These are phyloP conservation scores for Peromyscus californicus DNA, from an alignment of 2,113 vertebrate genomes.

Conservation along the genomic window DNA sequence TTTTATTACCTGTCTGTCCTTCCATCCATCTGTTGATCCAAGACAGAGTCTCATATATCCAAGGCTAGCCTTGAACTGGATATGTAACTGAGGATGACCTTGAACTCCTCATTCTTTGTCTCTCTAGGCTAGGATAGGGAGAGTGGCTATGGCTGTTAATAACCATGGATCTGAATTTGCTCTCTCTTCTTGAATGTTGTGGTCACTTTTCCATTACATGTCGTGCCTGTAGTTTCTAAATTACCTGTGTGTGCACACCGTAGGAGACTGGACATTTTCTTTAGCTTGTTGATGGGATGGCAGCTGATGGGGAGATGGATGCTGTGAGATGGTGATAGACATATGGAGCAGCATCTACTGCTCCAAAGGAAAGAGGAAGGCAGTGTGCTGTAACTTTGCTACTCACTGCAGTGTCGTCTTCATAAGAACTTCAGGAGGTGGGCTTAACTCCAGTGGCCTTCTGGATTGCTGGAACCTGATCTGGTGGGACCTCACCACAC, in stretches of 20 bases:
- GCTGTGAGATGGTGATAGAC: neutral
- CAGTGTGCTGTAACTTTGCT: neutral
- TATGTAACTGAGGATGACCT: neutral
- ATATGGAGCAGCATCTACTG: neutral
- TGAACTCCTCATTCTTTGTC: neutral
- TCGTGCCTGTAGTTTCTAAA: constrained; percentile 17
- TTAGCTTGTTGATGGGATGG: neutral
- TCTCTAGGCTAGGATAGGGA: too few relatives aligned
- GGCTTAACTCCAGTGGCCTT: constrained; percentile 7
- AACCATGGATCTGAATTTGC: neutral
- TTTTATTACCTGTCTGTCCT: neutral
- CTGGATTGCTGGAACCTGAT: neutral
- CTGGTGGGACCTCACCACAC: neutral
- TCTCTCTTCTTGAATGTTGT: neutral
- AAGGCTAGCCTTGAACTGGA: neutral
- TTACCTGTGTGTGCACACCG: neutral
- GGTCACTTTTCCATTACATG: constrained; percentile 9
- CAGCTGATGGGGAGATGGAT: neutral
- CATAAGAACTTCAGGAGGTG: neutral
- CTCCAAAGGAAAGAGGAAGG: neutral
- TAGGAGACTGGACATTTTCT: neutral
- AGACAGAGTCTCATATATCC: neutral
- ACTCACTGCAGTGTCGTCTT: neutral
- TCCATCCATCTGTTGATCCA: neutral
- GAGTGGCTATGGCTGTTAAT: neutral